These are phyloP conservation scores for Drosophila greeni DNA, from an alignment of 2,888 invertebrate species.

Conservation along the genomic window DNA sequence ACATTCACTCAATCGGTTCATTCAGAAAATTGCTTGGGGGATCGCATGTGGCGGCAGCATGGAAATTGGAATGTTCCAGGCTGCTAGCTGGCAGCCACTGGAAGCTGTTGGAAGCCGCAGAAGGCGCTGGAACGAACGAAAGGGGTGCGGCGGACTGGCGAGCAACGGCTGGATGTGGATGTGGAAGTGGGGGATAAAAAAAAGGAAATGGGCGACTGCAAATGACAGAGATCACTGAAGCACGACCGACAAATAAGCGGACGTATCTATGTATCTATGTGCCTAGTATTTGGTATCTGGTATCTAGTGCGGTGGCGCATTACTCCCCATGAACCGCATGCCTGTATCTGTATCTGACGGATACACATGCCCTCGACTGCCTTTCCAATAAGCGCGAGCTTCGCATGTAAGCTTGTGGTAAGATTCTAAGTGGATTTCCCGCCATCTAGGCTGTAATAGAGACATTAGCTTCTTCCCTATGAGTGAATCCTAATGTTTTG, in stretches of 20 bases:
- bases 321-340: slow-evolving; percentile 37
- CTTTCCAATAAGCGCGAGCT: slow-evolving; percentile 24
- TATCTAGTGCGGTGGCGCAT: slow-evolving; percentile 45
- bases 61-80: slow-evolving; percentile 48
- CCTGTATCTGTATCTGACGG: slow-evolving; percentile 30
- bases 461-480: not conserved
- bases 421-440: not conserved
- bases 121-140: slow-evolving; percentile 38
- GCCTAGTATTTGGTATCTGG: slow-evolving; percentile 55
- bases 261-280: slow-evolving; percentile 56
- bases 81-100: slow-evolving; percentile 23
- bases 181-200: slow-evolving; percentile 40
- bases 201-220: slow-evolving; percentile 69
- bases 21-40: slow-evolving; percentile 43
- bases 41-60: slow-evolving; percentile 39
- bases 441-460: not conserved
- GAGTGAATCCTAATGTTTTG: not conserved
- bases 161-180: slow-evolving; percentile 28
- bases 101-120: slow-evolving; percentile 41
- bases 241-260: slow-evolving; percentile 66
- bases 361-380: slow-evolving; percentile 34
- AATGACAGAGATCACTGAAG: slow-evolving; percentile 75
- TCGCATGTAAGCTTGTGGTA: slow-evolving; percentile 16
- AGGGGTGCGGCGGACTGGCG: slow-evolving; percentile 56
- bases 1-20: slow-evolving; percentile 35